These are phyloP conservation scores for Andrena fulva DNA, from an alignment of 2,888 invertebrate species.

Conservation along the genomic window DNA sequence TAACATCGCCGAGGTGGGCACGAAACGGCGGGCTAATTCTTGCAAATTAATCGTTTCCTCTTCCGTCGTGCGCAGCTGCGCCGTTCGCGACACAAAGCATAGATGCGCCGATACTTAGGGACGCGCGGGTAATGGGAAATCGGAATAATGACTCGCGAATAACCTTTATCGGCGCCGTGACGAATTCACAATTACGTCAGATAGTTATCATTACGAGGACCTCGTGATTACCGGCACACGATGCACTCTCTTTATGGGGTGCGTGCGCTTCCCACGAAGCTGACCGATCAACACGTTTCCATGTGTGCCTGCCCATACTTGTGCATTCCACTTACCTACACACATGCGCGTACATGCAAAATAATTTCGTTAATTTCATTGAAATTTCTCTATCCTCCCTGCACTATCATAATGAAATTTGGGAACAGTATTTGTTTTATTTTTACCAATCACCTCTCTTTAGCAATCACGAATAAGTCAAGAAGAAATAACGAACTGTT, in stretches of 20 bases:
- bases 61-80: slow-evolving; percentile 57
- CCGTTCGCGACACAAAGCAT: slow-evolving; percentile 51
- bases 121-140: slow-evolving; percentile 75
- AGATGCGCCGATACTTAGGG: slow-evolving; percentile 57
- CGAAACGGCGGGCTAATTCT: slow-evolving; percentile 56
- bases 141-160: slow-evolving; percentile 81
- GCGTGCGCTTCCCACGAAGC: slow-evolving; percentile 75
- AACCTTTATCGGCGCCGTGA: slow-evolving; percentile 81
- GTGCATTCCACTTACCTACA: not conserved
- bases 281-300: slow-evolving; percentile 32
- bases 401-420: too few relatives aligned
- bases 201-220: slow-evolving; percentile 79
- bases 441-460: too few relatives aligned
- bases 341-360: not conserved
- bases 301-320: not conserved
- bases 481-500: too few relatives aligned
- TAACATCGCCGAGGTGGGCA: slow-evolving; percentile 48
- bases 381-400: too few relatives aligned
- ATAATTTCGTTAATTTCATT: not conserved
- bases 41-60: slow-evolving; percentile 67
- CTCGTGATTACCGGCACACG: slow-evolving; percentile 56
- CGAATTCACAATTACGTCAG: slow-evolving; percentile 82
- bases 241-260: slow-evolving; percentile 56
- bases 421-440: too few relatives aligned
- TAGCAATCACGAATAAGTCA: too few relatives aligned